Base-by-base conservation (phyloP, 2,113 vertebrate species). In the Corapipo altera region DNA sequence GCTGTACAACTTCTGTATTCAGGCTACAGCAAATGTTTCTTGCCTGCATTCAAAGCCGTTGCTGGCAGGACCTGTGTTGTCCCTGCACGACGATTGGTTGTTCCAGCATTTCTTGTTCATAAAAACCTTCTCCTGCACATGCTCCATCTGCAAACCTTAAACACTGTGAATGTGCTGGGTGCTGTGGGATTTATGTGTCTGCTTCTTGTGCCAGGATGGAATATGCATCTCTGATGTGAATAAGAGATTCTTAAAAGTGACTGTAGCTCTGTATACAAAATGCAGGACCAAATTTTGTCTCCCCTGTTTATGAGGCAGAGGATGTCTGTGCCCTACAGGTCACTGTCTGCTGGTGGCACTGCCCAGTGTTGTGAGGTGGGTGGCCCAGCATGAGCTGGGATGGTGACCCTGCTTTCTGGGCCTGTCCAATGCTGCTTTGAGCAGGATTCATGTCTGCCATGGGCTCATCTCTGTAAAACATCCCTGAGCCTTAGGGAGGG, bases 1-100 rank as follows among this genome's bases (percentile, higher is more conserved):
- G 94, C 92, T 96, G 85, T 74, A 91, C 86, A 95, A 93, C 90
- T 83, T 95, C 93, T 95, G 84, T 90, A 89, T 94, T 90, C 92
- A 83, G 91, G 81, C 91, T 95, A 57, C 76, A 93, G 92, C 96
- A 86, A 95, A 79, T 86, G 87, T 93, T 97, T 81, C 91, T 95
- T 97, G 88, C 82, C 67, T 93, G 84, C 77, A 24, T 87, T 96
- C 76, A 86, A 24, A 95, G 73, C 86, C 37, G 74, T 93, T 28
- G 77, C 83, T 95, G 96, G 89, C 93, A 96, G 94, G 82, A 91
- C 85, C 86, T 0, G 30, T 91, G 88, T 88, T 94, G 93, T 96
- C 93, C 89, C 84, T 0, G 46, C 55, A 46, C 0, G 1, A 59
- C 0, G 9, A 67, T 93, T 95, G 94, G 92, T 72, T 86, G 75